phyloP scores from a whole-genome alignment of 2,113 vertebrate genomes.

The Rousettus leschenaultii region DNA sequence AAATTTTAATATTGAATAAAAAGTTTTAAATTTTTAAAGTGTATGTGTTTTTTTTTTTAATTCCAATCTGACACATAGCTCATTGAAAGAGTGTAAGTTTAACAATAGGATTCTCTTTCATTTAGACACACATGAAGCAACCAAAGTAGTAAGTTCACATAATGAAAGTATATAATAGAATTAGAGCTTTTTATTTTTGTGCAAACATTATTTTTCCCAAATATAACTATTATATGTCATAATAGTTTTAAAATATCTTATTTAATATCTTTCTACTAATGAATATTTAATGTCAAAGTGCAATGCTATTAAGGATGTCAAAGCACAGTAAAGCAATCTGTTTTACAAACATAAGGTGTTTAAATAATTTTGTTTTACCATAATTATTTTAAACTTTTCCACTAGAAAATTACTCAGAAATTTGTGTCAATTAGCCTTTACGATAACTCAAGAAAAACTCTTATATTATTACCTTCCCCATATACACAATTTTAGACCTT shows the following conservation, averaged over 20 bases:
- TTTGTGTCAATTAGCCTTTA: neutral
- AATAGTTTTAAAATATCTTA: neutral
- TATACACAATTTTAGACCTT: neutral
- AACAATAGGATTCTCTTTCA: neutral
- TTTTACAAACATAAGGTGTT: neutral
- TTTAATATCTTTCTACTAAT: neutral
- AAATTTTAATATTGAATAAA: neutral
- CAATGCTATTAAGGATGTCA: neutral
- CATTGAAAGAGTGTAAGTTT: neutral
- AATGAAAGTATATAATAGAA: neutral
- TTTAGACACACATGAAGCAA: neutral
- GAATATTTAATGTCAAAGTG: neutral
- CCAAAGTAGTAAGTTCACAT: neutral
- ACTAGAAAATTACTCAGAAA: neutral
- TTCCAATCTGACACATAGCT: neutral
- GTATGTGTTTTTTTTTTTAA: neutral
- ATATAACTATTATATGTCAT: neutral
- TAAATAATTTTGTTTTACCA: neutral
- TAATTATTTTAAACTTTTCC: neutral
- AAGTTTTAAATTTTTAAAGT: neutral
- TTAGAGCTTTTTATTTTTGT: neutral
- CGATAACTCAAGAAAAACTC: neutral
- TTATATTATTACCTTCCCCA: neutral
- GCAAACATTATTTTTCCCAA: neutral
- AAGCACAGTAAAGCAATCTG: neutral